A percentile compares a stretch with the other conserved stretches of the same genome.
Evolutionary conservation across 2,888 invertebrate genomes (phyloP).

Genomic region (Petrolisthes manimaculis): DNA sequence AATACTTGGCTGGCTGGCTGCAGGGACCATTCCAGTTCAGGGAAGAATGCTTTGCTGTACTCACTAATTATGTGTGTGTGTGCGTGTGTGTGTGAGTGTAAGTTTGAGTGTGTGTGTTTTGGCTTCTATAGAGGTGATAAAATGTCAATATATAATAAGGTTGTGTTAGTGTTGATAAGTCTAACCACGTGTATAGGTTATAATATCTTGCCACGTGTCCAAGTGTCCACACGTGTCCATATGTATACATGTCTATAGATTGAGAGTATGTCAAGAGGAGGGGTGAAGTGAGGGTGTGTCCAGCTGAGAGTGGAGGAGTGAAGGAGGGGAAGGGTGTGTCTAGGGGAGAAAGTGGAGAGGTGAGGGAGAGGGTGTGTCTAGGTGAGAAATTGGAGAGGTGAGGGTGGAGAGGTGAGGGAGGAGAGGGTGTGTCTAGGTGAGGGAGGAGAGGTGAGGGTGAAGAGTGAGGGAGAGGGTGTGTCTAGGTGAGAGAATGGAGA

Average conservation of each 20-base stretch:
- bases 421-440: neutral
- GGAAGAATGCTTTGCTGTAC: no score
- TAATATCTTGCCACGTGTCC: neutral
- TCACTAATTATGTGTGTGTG: neutral
- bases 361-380: neutral
- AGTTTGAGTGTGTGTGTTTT: no score
- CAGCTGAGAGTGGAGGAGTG: no score
- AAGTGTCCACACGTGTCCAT: conserved; percentile 6
- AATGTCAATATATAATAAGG: no score
- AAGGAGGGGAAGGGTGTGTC: neutral
- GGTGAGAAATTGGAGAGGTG: neutral
- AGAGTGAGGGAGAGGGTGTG: neutral
- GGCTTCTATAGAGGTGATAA: no score
- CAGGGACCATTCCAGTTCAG: no score
- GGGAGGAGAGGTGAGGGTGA: neutral
- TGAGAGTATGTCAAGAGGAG: no score
- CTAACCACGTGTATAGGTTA: neutral
- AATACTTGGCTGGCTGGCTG: no score
- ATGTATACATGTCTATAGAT: neutral
- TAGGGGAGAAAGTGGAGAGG: neutral
- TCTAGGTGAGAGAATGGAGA: neutral
- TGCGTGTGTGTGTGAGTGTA: no score
- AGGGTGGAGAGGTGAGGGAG: neutral
- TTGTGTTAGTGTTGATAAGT: neutral
- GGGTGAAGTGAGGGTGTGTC: no score